Percentiles rank a stretch among this genome's conserved stretches.
phyloP scores from a whole-genome alignment of 2,113 vertebrate genomes.

The Barbus barbus region DNA sequence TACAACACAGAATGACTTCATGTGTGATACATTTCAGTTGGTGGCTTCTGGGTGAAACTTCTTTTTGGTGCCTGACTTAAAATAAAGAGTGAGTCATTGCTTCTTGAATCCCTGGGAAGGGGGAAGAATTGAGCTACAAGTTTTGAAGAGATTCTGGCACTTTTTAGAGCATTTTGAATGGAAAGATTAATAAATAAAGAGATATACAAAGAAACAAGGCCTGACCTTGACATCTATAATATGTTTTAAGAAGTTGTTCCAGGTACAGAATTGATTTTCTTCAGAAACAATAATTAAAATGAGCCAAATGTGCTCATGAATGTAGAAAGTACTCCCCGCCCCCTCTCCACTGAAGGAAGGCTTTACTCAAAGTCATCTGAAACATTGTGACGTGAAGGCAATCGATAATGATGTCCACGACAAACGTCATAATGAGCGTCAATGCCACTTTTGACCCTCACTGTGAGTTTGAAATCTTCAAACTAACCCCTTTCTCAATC shows the following conservation, averaged over 20 bases:
- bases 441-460: slow-evolving; percentile 49
- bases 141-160: not conserved
- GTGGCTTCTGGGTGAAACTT: not conserved
- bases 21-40: not conserved
- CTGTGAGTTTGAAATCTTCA: slow-evolving; percentile 43
- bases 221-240: not conserved
- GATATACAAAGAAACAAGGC: not conserved
- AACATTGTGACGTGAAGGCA: not conserved
- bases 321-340: not conserved
- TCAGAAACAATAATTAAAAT: not conserved
- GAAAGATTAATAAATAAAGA: too few species aligned
- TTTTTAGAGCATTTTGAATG: not conserved
- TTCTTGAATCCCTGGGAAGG: not conserved
- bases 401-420: slow-evolving; percentile 61
- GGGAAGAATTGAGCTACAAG: not conserved
- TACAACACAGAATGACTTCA: not conserved
- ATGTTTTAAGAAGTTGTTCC: not conserved
- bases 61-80: not conserved
- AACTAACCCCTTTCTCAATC: slow-evolving; percentile 33
- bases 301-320: not conserved
- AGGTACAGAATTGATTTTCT: not conserved
- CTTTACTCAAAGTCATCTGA: not conserved
- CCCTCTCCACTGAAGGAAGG: too few species aligned
- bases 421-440: slow-evolving; percentile 60
- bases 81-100: not conserved